A percentile compares a stretch with the other conserved stretches of the same genome.
phyloP scores from a whole-genome alignment of 2,113 vertebrate genomes.

The Melierax canorus region DNA sequence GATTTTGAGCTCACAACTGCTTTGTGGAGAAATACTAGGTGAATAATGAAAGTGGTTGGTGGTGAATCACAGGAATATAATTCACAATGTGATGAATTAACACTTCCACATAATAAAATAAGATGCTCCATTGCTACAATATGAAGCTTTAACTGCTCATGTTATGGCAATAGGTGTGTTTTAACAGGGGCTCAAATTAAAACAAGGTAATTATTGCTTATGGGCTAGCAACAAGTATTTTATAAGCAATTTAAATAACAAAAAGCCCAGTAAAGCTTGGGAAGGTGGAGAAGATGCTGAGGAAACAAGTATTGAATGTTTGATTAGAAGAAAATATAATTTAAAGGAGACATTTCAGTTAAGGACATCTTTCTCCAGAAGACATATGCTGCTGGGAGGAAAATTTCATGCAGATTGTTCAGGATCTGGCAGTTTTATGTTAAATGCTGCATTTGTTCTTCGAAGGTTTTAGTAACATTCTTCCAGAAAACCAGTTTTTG shows the following conservation, averaged over 20 bases:
- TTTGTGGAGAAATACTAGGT: neutral
- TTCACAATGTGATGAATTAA: neutral
- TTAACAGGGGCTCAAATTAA: neutral
- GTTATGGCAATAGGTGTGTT: neutral
- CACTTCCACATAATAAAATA: neutral
- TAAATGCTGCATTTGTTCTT: neutral
- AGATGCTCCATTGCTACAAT: neutral
- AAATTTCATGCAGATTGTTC: neutral
- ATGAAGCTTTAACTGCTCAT: neutral
- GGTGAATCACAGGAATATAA: neutral
- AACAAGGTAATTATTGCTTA: neutral
- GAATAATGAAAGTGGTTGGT: neutral
- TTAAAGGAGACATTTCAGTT: neutral
- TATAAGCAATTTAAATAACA: neutral
- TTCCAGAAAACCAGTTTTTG: neutral
- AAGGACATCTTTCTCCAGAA: neutral
- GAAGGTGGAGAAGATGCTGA: neutral
- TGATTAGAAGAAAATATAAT: neutral
- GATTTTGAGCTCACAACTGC: neutral
- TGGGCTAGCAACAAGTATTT: neutral
- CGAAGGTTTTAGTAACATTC: neutral
- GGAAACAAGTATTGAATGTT: neutral
- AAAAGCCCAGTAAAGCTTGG: neutral
- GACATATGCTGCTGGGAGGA: neutral
- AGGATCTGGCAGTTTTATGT: neutral